phyloP scores from a whole-genome alignment of 2,888 invertebrate species.

The Chymomyza procnemis region DNA sequence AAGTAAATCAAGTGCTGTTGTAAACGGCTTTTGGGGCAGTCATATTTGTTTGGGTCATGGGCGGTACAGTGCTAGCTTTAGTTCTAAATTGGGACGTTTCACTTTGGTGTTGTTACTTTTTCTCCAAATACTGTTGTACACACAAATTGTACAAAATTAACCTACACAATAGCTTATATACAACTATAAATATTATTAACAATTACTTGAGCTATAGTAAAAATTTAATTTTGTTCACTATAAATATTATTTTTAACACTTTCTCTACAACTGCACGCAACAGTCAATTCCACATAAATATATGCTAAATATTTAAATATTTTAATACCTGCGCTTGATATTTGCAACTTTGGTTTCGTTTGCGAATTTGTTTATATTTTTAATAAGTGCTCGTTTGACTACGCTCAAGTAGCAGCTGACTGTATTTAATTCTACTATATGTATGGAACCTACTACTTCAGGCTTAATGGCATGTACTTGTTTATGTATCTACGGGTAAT shows the following conservation, averaged over 20 bases:
- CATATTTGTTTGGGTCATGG: neutral
- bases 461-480: slow-evolving; percentile 35
- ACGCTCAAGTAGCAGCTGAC: neutral
- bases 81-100: slow-evolving; percentile 21
- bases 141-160: neutral
- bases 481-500: slow-evolving; percentile 28
- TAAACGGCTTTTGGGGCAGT: neutral
- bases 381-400: neutral
- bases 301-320: neutral
- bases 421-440: neutral
- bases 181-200: slow-evolving; percentile 14
- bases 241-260: neutral
- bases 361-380: neutral
- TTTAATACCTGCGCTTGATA: slow-evolving; percentile 1
- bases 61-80: neutral
- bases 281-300: neutral
- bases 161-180: slow-evolving; percentile 19
- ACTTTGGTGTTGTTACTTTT: slow-evolving; percentile 65
- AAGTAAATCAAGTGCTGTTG: neutral
- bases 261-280: neutral
- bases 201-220: neutral
- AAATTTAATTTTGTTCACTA: neutral
- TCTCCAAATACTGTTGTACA: slow-evolving; percentile 42
- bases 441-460: slow-evolving; percentile 24
- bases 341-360: slow-evolving; percentile 19